phyloP scores from a whole-genome alignment of 2,888 invertebrate species.

The Mactromeris polynyma region DNA sequence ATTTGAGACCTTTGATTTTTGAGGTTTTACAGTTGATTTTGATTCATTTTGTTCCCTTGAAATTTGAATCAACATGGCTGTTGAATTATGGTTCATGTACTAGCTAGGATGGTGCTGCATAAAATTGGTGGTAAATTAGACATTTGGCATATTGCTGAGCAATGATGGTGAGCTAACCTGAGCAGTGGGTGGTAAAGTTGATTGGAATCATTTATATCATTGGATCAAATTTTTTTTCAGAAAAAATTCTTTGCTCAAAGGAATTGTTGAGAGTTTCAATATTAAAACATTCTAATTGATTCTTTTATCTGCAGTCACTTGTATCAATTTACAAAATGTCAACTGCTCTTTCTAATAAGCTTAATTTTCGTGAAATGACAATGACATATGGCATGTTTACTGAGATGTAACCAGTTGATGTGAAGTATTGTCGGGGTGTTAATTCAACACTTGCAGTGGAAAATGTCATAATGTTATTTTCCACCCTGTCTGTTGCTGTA shows the following conservation, averaged over 20 bases:
- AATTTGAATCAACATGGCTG: neutral
- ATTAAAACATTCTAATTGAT: neutral
- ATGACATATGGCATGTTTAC: neutral
- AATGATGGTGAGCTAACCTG: neutral
- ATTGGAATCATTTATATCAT: neutral
- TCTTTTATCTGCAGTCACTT: neutral
- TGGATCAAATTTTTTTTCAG: neutral
- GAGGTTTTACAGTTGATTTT: neutral
- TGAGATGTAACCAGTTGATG: neutral
- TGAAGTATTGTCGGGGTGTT: neutral
- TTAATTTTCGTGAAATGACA: neutral
- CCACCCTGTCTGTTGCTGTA: neutral
- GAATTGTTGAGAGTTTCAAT: neutral
- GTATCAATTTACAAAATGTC: neutral
- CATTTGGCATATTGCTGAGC: neutral
- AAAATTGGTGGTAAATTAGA: neutral
- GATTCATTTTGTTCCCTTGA: neutral
- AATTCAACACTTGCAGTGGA: neutral
- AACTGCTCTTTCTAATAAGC: neutral
- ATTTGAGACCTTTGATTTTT: neutral
- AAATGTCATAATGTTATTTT: slow-evolving; percentile 15
- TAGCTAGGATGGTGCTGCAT: neutral
- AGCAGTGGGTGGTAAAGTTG: too few relatives aligned
- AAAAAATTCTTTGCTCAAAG: neutral
- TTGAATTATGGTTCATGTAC: neutral